Base-by-base conservation (phyloP, 30 jellyfish, hydroid and myxozoan species). In the Sanderia malayensis region DNA sequence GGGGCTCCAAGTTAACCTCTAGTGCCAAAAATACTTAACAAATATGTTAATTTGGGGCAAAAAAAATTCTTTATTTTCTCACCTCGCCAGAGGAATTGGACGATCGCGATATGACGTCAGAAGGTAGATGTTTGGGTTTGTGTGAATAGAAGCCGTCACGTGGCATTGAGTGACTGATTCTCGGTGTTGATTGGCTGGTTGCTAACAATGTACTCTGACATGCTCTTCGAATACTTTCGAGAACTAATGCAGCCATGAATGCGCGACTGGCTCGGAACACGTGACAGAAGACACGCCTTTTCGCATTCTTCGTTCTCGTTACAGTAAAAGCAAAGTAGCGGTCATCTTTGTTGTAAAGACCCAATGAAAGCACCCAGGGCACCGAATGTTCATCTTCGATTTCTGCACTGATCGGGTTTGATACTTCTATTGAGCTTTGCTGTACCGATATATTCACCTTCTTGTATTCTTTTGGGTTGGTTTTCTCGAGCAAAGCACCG, bases 261-360 rank as follows among this genome's bases (percentile, higher is more conserved):
- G 74, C 94, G 2, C 57, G 52, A 28, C 44, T 49, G 59, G 86
- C 68, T 18, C 91, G 85, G 58, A 83, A 90, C 32, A 90, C 97
- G 45, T 82, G 85, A 81, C 97, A 90, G 2, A 60, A 70, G 85
- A 84, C 60, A 17, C 79, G 76, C 31, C 91, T 76, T 79, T 90
- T 90, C 52, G 81, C 84, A 19, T 59, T 68, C 27, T 65, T 72
- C 28, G 87, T 70, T 28, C 79, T 74, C 10, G 94, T 34, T 0
- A 90, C 85, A 31, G 85, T 84, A 49, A 67, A 90, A 4, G 96
- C 97, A 68, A 90, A 90, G 71, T 82, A 90, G 23, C 97, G 80
- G 17, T 81, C 82, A 62, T 90, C 97, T 28, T 65, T 32, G 32
- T 69, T 70, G 67, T 82, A 90, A 24, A 90, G 74, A 22, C 97